Base-by-base conservation (phyloP, 1,140 invertebrate genomes). In the Ceratitis capitata region DNA sequence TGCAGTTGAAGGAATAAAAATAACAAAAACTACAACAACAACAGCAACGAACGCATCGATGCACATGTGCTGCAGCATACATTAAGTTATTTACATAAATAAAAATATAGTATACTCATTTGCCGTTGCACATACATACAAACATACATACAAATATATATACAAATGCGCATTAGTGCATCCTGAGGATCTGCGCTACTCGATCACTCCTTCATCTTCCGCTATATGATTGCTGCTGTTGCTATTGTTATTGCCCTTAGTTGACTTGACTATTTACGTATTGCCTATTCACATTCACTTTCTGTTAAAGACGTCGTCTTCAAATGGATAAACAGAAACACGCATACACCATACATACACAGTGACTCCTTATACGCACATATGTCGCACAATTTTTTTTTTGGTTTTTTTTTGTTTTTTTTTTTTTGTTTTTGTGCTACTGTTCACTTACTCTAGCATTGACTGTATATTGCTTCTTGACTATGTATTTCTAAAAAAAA, bases 191-290 rank as follows among this genome's bases (percentile, higher is more conserved):
- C 39, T 78, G 69, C 69, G 35, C 39, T 19, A 26, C 69, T 45
- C 69, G 69, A 78, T 78, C 69, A 45, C 69, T 78, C 69, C 69
- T 78, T 78, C 69, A 3, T 78, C 39, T 45, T 42, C 69, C 69
- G 39, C 45, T 78, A 16, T 45, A 78, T n/a, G n/a, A n/a, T 19
- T 7, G 51, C n/a, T 53, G 32, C 4, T 64, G 1, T 3, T 32
- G 6, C 23, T 19, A 32, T 29, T 32, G 29, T 69, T 19, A 19
- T 61, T 61, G 9, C 4, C 12, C 29, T 1, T 61, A 29, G 12
- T 32, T 61, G 58, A n/a, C 58, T 61, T 61, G 26, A 61, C 58
- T 61, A 61, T 61, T 35, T 26, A 19, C 39, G 3, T 69, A 69
- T 35, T 39, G 64, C 64, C 64, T 69, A 69, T 69, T 69, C 64